phyloP scores from a whole-genome alignment of 2,888 invertebrate genomes.

The Drosophila vallismaia region DNA sequence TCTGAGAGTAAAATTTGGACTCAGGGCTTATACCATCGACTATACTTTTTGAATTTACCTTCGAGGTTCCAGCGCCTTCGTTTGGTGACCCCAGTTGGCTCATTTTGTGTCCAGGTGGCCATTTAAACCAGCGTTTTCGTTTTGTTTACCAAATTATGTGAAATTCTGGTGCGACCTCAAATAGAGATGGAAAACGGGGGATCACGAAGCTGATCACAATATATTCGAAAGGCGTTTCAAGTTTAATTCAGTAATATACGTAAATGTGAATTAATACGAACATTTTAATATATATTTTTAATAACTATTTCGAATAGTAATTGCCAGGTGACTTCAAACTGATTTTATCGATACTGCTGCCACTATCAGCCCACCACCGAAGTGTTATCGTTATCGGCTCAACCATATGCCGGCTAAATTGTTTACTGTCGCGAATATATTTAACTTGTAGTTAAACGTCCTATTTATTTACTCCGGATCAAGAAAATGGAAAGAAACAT shows the following conservation, averaged over 20 bases:
- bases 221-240: neutral
- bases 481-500: slow-evolving; percentile 50
- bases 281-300: neutral
- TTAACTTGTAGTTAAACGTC: slow-evolving; percentile 34
- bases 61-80: slow-evolving; percentile 83
- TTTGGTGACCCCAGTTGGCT: slow-evolving; percentile 77
- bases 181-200: neutral
- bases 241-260: neutral
- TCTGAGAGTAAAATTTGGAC: slow-evolving; percentile 58
- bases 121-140: slow-evolving; percentile 50
- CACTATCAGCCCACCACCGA: neutral
- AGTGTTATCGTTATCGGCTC: slow-evolving; percentile 6
- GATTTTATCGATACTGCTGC: neutral
- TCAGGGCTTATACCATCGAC: neutral
- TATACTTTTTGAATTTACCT: slow-evolving; percentile 59
- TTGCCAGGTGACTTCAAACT: neutral
- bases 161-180: slow-evolving; percentile 15
- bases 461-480: neutral
- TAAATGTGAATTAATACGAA: neutral
- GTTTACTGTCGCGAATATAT: slow-evolving; percentile 2
- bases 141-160: slow-evolving; percentile 54
- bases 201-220: neutral
- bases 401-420: slow-evolving; percentile 31
- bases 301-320: neutral
- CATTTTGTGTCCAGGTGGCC: slow-evolving; percentile 83